A percentile compares a stretch with the other conserved stretches of the same genome.
These are phyloP conservation scores for Paracyclopina nana DNA, from an alignment of 1,140 invertebrate species.

Conservation along the genomic window DNA sequence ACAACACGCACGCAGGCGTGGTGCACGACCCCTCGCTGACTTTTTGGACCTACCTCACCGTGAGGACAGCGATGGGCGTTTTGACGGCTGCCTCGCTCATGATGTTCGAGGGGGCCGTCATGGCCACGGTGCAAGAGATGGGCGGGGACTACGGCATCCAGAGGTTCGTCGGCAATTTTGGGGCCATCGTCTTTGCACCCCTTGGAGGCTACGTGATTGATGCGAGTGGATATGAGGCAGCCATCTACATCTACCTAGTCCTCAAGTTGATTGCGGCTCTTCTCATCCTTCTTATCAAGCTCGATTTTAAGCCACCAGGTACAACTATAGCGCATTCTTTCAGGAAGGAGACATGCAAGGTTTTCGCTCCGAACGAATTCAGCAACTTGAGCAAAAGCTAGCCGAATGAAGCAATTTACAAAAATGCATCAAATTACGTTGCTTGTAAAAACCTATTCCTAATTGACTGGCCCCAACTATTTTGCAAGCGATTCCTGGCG, in stretches of 20 bases:
- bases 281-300: conserved; percentile 46
- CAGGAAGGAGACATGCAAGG: too few species aligned
- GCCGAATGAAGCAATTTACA: too few species aligned
- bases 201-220: conserved; percentile 16
- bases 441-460: too few species aligned
- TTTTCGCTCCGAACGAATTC: too few species aligned
- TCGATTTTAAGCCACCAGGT: conserved; percentile 52
- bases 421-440: too few species aligned
- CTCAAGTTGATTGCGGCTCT: conserved; percentile 42
- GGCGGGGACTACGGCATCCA: conserved; percentile 18
- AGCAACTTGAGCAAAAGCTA: too few species aligned
- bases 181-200: conserved; percentile 17
- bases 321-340: too few species aligned
- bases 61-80: conserved; percentile 9
- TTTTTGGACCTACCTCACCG: conserved; percentile 12
- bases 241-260: conserved; percentile 54
- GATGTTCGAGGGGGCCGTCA: conserved; percentile 17
- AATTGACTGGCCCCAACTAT: too few species aligned
- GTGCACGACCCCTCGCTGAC: conserved; percentile 5
- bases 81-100: conserved; percentile 13
- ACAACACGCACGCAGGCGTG: conserved; percentile 1
- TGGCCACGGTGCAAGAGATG: conserved; percentile 14
- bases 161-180: conserved; percentile 16
- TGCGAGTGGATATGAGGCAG: conserved; percentile 21
- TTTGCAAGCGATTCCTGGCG: too few species aligned